Evolutionary conservation across 2,797 vertebrate genomes (phyloP).

Genomic region (Gallinago nigripennis): DNA sequence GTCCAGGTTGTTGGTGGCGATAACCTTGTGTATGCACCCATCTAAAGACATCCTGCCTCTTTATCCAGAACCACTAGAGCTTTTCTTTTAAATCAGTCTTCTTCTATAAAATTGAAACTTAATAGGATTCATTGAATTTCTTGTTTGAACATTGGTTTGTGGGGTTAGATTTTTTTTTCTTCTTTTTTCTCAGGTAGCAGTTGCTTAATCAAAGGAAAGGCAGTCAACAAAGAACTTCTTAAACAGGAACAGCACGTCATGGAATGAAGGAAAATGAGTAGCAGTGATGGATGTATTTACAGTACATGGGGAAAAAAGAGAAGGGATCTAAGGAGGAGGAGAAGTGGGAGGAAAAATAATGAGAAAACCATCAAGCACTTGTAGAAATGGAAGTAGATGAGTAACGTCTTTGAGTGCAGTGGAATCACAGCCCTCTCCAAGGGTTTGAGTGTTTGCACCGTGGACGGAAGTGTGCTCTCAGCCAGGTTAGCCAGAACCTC

Average conservation of each 20-base stretch:
- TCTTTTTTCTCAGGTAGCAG: background rate
- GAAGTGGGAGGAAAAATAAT: background rate
- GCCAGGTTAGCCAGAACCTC: background rate
- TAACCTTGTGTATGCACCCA: background rate
- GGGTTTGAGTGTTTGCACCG: background rate
- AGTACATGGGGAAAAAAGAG: background rate
- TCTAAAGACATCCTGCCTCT: background rate
- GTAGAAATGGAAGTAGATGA: background rate
- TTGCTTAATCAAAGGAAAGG: background rate
- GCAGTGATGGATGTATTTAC: background rate
- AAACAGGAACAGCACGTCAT: background rate
- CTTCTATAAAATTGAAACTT: background rate
- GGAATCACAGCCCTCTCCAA: background rate
- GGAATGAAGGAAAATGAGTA: background rate
- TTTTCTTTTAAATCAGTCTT: background rate
- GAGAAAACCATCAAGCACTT: background rate
- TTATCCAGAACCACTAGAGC: background rate
- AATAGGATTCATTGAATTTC: background rate
- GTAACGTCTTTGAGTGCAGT: background rate
- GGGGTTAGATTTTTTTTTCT: background rate
- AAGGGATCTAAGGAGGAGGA: background rate
- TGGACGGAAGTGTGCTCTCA: background rate
- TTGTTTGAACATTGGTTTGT: background rate
- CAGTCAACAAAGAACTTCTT: background rate
- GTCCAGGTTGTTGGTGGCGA: background rate